A percentile compares a stretch with the other conserved stretches of the same genome.
These are phyloP conservation scores for Pseudorasbora parva DNA, from an alignment of 2,113 vertebrate genomes.

Conservation along the genomic window DNA sequence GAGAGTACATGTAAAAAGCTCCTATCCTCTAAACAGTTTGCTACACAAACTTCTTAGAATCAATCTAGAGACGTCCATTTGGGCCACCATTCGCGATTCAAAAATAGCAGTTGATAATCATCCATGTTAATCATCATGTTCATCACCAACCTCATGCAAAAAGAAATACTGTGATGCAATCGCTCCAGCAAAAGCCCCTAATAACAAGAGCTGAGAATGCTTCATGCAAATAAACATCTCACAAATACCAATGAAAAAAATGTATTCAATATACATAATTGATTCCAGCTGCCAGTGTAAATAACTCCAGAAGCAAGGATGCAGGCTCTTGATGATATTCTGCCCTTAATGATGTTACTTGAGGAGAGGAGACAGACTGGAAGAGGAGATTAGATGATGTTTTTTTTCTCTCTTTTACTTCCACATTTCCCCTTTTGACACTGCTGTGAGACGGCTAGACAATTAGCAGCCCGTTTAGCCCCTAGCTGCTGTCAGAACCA, in stretches of 20 bases:
- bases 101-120: slow-evolving; percentile 7
- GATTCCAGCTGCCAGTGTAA: slow-evolving; percentile 51
- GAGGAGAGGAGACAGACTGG: slow-evolving; percentile 30
- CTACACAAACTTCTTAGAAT: background rate
- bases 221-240: slow-evolving; percentile 47
- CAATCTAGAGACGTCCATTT: background rate
- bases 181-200: slow-evolving; percentile 8
- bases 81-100: background rate
- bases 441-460: slow-evolving; percentile 1
- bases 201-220: slow-evolving; percentile 44
- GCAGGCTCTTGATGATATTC: slow-evolving; percentile 33
- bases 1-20: background rate
- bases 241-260: slow-evolving; percentile 50
- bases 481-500: slow-evolving; percentile 37
- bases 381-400: slow-evolving; percentile 30
- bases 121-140: background rate
- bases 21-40: background rate
- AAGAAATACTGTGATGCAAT: slow-evolving; percentile 34
- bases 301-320: slow-evolving; percentile 14
- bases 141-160: slow-evolving; percentile 18
- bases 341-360: slow-evolving; percentile 45
- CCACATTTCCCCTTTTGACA: slow-evolving; percentile 17
- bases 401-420: slow-evolving; percentile 1
- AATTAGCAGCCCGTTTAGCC: slow-evolving; percentile 47
- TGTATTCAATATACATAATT: slow-evolving; percentile 56